Evolutionary conservation across 2,113 vertebrate genomes (phyloP), one percentile per base, ranked within the genome.

Genomic region (Penelope pileata): DNA sequence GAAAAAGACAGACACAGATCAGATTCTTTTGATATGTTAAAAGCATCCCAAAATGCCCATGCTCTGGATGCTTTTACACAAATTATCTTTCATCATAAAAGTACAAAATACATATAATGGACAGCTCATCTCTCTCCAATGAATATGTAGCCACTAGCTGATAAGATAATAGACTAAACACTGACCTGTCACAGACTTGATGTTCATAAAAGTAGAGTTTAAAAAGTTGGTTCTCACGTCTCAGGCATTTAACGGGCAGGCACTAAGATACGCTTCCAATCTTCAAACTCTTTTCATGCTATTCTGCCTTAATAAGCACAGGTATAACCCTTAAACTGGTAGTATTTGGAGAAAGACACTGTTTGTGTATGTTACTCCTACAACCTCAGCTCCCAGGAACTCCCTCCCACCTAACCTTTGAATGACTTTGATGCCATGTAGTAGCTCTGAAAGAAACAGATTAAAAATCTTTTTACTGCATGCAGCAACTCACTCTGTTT

Each of bases 21-120:
- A 90, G 83, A 95, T 88, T 90, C 96, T 96, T 97, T 96, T 96
- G 96, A 96, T 97, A 95, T 96, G 95, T 96, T 96, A 97, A 97
- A 96, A 96, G 95, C 91, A 95, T 96, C 96, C 94, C 90, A 96
- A 96, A 96, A 96, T 96, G 95, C 95, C 93, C 86, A 60, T 30
- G 3, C 84, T 94, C 89, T 94, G 74, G 95, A 96, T 96, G 94
- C 94, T 97, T 96, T 96, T 97, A 96, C 86, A 96, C 91, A 95
- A 96, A 97, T 96, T 95, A 96, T 93, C 95, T 97, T 96, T 96
- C 94, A 97, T 96, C 95, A 94, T 94, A 94, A 95, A 96, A 90
- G 94, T 86, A 96, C 91, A 96, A 96, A 96, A 96, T 96, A 96
- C 76, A 90, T 93, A 91, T 96, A 97, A 96, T 96, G 94, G 95